Evolutionary conservation across 92 coral and sea anemone species (phyloP).

Genomic region (Paramuricea clavata): DNA sequence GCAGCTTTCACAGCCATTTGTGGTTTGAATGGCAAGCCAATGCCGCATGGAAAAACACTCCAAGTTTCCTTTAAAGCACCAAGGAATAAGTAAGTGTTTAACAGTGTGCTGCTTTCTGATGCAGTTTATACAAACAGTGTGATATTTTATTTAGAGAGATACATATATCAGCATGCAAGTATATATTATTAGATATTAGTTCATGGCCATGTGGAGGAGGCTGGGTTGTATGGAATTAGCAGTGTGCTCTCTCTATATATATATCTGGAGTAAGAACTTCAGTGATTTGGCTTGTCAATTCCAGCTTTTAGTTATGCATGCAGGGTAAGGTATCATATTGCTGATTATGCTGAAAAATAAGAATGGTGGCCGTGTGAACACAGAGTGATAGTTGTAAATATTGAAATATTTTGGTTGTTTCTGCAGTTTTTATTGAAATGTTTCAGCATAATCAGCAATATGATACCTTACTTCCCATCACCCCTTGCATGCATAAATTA

Average conservation of each 20-base stretch:
- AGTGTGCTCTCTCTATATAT: neutral
- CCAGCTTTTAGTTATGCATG: too few relatives aligned
- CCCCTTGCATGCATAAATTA: too few relatives aligned
- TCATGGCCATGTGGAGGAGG: neutral
- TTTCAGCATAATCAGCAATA: too few relatives aligned
- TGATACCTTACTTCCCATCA: too few relatives aligned
- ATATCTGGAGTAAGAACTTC: too few relatives aligned
- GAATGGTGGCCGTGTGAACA: too few relatives aligned
- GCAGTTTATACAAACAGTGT: slow-evolving; percentile 5
- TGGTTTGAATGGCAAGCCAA: slow-evolving; percentile 83
- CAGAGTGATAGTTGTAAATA: too few relatives aligned
- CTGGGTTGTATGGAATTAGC: neutral
- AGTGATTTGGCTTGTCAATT: too few relatives aligned
- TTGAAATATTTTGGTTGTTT: too few relatives aligned
- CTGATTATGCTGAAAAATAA: too few relatives aligned
- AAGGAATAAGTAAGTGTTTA: slow-evolving; percentile 77
- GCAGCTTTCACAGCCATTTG: slow-evolving; percentile 94
- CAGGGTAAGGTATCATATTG: too few relatives aligned
- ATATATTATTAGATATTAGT: neutral
- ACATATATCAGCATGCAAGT: neutral
- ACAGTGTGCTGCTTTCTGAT: slow-evolving; percentile 5
- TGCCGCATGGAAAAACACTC: slow-evolving; percentile 66
- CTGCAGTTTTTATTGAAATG: too few relatives aligned
- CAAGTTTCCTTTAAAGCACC: slow-evolving; percentile 98
- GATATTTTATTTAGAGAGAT: slow-evolving; percentile 17